Conservation (phyloP, 2,797 vertebrate genomes). For the Anisognathus igniventris region DNA sequence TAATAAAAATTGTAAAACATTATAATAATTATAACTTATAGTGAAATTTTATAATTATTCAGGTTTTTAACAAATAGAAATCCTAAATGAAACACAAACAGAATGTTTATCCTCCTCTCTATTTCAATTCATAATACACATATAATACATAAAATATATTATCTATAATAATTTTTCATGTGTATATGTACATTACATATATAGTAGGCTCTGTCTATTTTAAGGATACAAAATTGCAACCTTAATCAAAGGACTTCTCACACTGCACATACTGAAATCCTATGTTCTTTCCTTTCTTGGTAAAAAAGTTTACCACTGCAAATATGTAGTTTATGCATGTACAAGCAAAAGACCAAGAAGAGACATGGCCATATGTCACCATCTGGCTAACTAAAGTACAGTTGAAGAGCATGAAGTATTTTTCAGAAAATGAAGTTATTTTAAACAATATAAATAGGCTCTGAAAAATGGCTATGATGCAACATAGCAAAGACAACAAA, state of each 20-base stretch:
- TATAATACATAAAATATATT: neutral
- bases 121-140: neutral
- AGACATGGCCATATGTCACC: neutral
- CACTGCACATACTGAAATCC: neutral
- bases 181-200: neutral
- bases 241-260: neutral
- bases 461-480: neutral
- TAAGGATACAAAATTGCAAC: neutral
- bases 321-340: neutral
- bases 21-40: neutral
- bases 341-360: neutral
- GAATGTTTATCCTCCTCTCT: neutral
- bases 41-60: neutral
- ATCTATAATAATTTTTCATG: neutral
- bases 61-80: neutral
- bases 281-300: neutral
- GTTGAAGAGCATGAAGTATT: neutral
- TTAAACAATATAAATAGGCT: neutral
- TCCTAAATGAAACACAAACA: neutral
- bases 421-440: neutral
- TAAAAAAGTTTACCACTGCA: neutral
- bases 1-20: neutral
- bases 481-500: neutral
- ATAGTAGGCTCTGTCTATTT: neutral
- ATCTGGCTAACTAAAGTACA: neutral